Base-by-base conservation (phyloP, 2,888 invertebrate genomes). In the Oligia fasciuncula region DNA sequence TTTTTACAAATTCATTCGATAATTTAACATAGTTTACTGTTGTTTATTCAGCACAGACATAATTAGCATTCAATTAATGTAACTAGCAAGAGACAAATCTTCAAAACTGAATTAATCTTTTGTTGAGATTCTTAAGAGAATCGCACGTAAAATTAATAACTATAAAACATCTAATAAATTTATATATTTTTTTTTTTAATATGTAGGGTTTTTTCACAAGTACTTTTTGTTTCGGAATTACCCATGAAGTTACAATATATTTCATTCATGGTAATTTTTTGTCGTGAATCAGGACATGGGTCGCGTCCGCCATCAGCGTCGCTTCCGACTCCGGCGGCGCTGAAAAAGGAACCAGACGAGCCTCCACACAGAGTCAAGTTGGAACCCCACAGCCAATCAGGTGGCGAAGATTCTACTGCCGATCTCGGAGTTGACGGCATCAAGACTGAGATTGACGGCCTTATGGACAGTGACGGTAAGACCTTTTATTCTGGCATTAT, bases 401-500 rank as follows among this genome's bases (percentile, higher is more conserved):
- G 93, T 43, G 93, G 91, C 57, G 97, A 97, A 66, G 97, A 97
- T 89, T 92, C 93, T 23, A 90, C 91, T 63, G 94, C 93, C 6
- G 96, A 97, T 80, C 91, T 97, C 17, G 97, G 95, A 65, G 97
- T 97, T 3, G 97, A 97, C 92, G 96, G 95, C 83, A 97, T 97
- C 90, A 97, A 97, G 93, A 97, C 97, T 77, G 97, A 97, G 89
- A 97, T 97, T 81, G 97, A 97, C 91, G 96, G 96, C 77, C 96
- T 97, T 87, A 97, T 97, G 96, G 97, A 97, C 80, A 95, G 95
- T 70, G 97, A 97, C 87, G 97, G 97, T 97, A 77, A 86, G 80
- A 51, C 19, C 5, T 79, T 49, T 57, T 4, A 4, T 23, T 23
- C 51, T 51, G 35, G 51, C 51, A 35, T 35, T 23, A 35, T 68